Percentiles rank a stretch among this genome's conserved stretches.
Conservation (phyloP, 2,888 invertebrate species). For the Pseudococcus longispinus region DNA sequence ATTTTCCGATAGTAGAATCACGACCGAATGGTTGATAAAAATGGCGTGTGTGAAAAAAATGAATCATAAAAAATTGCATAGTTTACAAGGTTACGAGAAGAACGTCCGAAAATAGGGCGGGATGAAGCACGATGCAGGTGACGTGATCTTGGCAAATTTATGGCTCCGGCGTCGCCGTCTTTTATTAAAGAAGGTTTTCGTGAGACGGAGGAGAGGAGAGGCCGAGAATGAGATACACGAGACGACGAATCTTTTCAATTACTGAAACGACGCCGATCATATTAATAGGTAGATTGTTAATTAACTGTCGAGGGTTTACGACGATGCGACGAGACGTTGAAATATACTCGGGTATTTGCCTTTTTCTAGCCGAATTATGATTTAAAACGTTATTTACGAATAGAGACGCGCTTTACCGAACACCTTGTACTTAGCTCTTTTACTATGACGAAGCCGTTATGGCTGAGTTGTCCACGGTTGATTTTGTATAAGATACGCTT, state of each 20-base stretch:
- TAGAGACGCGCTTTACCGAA: neutral
- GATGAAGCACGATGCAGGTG: neutral
- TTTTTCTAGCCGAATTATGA: neutral
- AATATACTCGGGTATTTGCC: neutral
- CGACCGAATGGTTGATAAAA: neutral
- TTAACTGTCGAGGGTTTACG: neutral
- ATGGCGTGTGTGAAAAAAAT: neutral
- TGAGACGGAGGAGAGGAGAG: neutral
- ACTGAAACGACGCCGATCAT: neutral
- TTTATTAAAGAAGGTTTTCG: neutral
- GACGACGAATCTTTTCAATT: neutral
- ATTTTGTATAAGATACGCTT: constrained; percentile 48
- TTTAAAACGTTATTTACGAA: neutral
- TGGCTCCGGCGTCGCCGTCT: neutral
- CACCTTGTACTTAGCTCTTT: neutral
- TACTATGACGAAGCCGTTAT: constrained; percentile 26
- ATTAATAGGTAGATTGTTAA: neutral
- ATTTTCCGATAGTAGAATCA: too few relatives aligned
- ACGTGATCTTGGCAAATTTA: neutral
- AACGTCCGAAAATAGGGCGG: neutral
- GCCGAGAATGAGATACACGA: neutral
- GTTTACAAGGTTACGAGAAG: neutral
- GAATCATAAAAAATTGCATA: neutral
- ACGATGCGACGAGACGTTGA: neutral
- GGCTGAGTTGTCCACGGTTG: constrained; percentile 34